Evolutionary conservation across 2,888 invertebrate species (phyloP).

Genomic region (Plebejus melissa): DNA sequence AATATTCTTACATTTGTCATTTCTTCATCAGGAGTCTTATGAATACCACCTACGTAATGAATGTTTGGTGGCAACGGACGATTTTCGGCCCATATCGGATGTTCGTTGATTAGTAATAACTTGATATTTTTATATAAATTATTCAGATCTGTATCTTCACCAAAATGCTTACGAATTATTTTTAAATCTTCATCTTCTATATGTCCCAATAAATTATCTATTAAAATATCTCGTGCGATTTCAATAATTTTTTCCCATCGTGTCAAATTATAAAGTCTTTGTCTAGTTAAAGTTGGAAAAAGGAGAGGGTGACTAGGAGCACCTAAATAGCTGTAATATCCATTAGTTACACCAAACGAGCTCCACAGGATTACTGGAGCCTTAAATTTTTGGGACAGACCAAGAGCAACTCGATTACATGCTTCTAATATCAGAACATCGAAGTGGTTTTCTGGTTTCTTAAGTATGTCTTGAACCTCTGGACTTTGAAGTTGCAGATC

Average conservation of each 20-base stretch:
- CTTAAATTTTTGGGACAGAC: constrained; percentile 37
- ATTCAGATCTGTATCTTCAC: constrained; percentile 37
- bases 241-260: constrained; percentile 42
- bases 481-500: constrained; percentile 40
- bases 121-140: constrained; percentile 43
- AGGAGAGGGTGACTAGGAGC: constrained; percentile 37
- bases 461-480: constrained; percentile 41
- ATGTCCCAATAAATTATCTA: constrained; percentile 25
- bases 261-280: constrained; percentile 40
- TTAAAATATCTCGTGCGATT: constrained; percentile 30
- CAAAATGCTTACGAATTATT: constrained; percentile 39
- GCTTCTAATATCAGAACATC: constrained; percentile 40
- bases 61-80: constrained; percentile 46
- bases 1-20: constrained; percentile 41
- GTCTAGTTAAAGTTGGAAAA: constrained; percentile 36
- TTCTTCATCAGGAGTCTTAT: constrained; percentile 41
- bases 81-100: constrained; percentile 48
- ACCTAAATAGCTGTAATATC: constrained; percentile 35
- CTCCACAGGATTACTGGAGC: constrained; percentile 40
- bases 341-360: constrained; percentile 34
- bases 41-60: constrained; percentile 48
- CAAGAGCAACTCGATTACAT: constrained; percentile 35
- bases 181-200: constrained; percentile 35
- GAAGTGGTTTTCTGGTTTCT: constrained; percentile 37
- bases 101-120: constrained; percentile 47